Evolutionary conservation across 1,140 invertebrate genomes (phyloP).

Genomic region (Ceratina japonica): DNA sequence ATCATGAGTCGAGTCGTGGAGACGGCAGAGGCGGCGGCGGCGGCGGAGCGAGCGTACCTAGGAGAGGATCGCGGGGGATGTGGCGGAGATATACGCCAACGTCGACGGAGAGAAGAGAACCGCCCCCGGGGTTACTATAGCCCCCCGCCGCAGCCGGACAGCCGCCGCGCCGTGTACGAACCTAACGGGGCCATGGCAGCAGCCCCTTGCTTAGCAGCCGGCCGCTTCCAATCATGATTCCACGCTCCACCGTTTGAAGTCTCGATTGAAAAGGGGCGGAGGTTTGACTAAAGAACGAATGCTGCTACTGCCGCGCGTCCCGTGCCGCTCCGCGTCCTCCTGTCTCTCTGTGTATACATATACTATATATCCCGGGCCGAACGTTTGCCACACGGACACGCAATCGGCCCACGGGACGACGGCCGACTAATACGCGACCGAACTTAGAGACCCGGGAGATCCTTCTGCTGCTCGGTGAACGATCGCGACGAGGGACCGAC

Average conservation of each 20-base stretch:
- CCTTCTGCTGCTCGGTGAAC: background rate
- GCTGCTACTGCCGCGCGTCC: conserved; percentile 35
- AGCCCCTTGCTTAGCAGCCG: conserved; percentile 77
- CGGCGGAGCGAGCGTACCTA: conserved; percentile 43
- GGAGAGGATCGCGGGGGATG: conserved; percentile 27
- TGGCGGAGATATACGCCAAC: conserved; percentile 13
- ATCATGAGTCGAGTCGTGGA: conserved; percentile 78
- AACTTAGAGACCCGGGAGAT: background rate
- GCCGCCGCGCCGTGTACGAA: conserved; percentile 41
- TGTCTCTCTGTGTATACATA: conserved; percentile 1
- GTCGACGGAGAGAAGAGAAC: conserved; percentile 41
- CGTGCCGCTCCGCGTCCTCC: background rate
- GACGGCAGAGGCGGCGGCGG: conserved; percentile 66
- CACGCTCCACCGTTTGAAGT: conserved; percentile 79
- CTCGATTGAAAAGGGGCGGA: conserved; percentile 80
- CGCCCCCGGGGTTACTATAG: conserved; percentile 44
- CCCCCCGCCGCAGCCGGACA: conserved; percentile 8
- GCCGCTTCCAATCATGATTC: conserved; percentile 79
- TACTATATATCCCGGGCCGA: background rate
- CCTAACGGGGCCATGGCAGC: conserved; percentile 67
- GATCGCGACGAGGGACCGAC: background rate
- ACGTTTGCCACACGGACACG: background rate
- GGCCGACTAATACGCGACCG: conserved; percentile 2
- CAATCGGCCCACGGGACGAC: conserved; percentile 2
- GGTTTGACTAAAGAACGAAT: conserved; percentile 80